phyloP scores from a whole-genome alignment of 2,797 vertebrate species.

The Acomys russatus region DNA sequence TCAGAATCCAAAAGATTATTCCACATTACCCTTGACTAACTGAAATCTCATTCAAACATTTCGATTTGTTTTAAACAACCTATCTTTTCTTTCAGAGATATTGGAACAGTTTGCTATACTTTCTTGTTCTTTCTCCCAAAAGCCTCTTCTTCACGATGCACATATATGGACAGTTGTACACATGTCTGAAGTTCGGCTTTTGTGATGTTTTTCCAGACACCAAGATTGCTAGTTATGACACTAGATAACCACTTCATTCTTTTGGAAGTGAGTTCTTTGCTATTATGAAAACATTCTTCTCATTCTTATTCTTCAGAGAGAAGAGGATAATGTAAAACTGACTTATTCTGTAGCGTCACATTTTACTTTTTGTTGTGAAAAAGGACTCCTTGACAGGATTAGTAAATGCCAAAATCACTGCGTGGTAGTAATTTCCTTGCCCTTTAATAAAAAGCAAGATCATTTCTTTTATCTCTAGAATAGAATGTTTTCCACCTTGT shows the following conservation, averaged over 20 bases:
- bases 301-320: slow-evolving; percentile 1
- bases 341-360: slow-evolving; percentile 13
- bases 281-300: neutral
- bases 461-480: neutral
- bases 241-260: neutral
- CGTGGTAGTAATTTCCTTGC: neutral
- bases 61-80: neutral
- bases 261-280: slow-evolving; percentile 6
- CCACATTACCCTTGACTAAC: neutral
- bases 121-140: neutral
- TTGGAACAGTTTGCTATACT: neutral
- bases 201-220: neutral
- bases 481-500: slow-evolving; percentile 52
- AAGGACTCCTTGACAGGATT: slow-evolving; percentile 50
- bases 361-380: slow-evolving; percentile 48
- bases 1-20: neutral
- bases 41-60: neutral
- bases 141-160: neutral
- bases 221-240: slow-evolving; percentile 26
- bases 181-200: neutral
- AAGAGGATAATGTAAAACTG: slow-evolving; percentile 61
- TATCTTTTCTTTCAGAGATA: too few species aligned
- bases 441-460: slow-evolving; percentile 20
- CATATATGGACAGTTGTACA: accelerated
- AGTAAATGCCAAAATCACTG: neutral